Base-by-base conservation (phyloP, 2,113 vertebrate genomes). In the Tauraco erythrolophus region DNA sequence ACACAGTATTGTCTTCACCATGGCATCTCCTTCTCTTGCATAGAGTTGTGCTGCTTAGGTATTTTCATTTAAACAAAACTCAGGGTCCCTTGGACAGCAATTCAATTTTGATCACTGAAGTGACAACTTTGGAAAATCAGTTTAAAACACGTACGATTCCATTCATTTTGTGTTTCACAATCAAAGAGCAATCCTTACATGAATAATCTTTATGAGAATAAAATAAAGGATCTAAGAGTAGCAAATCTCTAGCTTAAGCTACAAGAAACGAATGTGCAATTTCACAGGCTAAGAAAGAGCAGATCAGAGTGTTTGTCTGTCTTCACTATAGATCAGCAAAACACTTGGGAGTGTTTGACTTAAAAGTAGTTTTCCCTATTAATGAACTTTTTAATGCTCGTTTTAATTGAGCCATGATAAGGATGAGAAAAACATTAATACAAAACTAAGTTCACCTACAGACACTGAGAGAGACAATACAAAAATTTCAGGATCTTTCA, bases 401-500 rank as follows among this genome's bases (percentile, higher is more conserved):
- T 84, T 91, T 92, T 84, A 18, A 60, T 11, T 21, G 4, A 85
- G 45, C 4, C 12, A 10, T 3, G 9, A 64, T 41, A 79, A 62
- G 16, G 10, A 46, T 33, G 58, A 88, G 41, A 89, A 92, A 90
- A 79, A 58, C 14, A 46, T n/a, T 31, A 50, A 17, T 15, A 41
- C 11, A 74, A 69, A 93, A 84, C 19, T 48, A 53, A 79, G 37
- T 76, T 93, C 74, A 53, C 30, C 53, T 86, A 45, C 21, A 64
- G 14, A 21, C 70, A 69, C 3, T 31, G 30, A 58, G 54, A 45
- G 16, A 86, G 37, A 64, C 25, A 19, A 89, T 0, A 30, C 7
- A 53, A 70, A 86, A 89, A 61, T 8, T 33, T 30, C 50, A 77
- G 28, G 75, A 71, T 92, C 35, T 60, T 88, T 89, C 79, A 89